Percentiles rank a stretch among this genome's conserved stretches.
These are phyloP conservation scores for Amphimallon solstitiale DNA, from an alignment of 2,888 invertebrate species.

Conservation along the genomic window DNA sequence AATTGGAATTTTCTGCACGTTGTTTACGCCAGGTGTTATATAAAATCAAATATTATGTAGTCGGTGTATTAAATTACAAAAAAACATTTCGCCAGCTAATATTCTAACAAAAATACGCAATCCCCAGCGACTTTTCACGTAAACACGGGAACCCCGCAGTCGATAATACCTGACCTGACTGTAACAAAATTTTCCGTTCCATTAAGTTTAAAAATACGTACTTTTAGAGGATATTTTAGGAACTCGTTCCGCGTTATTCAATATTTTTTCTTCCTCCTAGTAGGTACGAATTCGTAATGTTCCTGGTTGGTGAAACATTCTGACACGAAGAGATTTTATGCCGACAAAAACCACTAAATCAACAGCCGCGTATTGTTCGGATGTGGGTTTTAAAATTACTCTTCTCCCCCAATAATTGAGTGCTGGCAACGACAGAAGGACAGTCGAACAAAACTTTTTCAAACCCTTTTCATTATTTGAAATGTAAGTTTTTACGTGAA, in stretches of 20 bases:
- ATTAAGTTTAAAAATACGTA: not conserved
- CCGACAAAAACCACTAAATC: no score
- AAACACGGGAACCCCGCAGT: not conserved
- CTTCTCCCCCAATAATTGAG: no score
- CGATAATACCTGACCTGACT: slow-evolving; percentile 10
- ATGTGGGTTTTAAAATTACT: no score
- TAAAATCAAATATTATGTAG: not conserved
- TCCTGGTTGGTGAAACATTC: no score
- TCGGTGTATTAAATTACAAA: not conserved
- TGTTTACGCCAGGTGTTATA: not conserved
- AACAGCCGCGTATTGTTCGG: no score
- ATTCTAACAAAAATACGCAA: not conserved
- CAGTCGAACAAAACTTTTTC: no score
- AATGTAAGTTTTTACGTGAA: not conserved
- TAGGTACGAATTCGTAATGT: no score
- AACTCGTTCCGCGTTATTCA: not conserved
- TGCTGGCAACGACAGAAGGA: no score
- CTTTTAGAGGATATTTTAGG: not conserved
- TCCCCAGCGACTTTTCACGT: not conserved
- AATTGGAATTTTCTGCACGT: not conserved
- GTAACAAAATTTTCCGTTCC: slow-evolving; percentile 14
- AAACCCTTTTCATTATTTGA: no score
- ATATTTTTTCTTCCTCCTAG: no score
- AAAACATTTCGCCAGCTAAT: slow-evolving; percentile 4
- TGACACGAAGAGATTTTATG: no score